Evolutionary conservation across 1,140 invertebrate species (phyloP).

Genomic region (Drosophila bifasciata): DNA sequence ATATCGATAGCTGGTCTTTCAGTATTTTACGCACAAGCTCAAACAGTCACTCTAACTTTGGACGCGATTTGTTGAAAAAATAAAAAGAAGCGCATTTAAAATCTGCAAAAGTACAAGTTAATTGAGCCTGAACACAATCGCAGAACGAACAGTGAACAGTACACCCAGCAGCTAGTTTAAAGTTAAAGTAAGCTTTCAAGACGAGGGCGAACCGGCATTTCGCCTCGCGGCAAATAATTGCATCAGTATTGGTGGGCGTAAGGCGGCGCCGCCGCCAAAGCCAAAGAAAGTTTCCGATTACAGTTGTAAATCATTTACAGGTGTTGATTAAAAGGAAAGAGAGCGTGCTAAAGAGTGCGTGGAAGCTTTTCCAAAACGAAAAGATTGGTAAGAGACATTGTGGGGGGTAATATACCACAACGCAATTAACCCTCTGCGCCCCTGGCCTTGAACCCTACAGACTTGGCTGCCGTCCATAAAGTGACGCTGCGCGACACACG

Average conservation of each 20-base stretch:
- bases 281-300: slow-evolving; percentile 20
- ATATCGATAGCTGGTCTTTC: neutral
- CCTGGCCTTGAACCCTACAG: slow-evolving; percentile 71
- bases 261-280: slow-evolving; percentile 17
- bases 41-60: slow-evolving; percentile 20
- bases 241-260: slow-evolving; percentile 55
- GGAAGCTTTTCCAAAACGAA: neutral
- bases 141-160: neutral
- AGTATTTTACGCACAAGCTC: neutral
- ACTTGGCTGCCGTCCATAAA: slow-evolving; percentile 69
- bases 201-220: slow-evolving; percentile 36
- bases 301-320: slow-evolving; percentile 6
- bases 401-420: slow-evolving; percentile 19
- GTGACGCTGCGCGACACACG: neutral
- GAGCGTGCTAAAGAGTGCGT: slow-evolving; percentile 34
- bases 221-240: slow-evolving; percentile 51
- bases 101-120: neutral
- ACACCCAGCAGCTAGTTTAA: neutral
- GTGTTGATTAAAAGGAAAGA: slow-evolving; percentile 20
- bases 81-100: slow-evolving; percentile 18
- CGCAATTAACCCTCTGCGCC: slow-evolving; percentile 61
- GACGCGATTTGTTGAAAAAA: slow-evolving; percentile 37
- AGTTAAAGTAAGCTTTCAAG: neutral
- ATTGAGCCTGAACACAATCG: neutral
- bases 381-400: slow-evolving; percentile 28